Conservation (phyloP, 2,797 vertebrate genomes). For the Margarornis squamiger region DNA sequence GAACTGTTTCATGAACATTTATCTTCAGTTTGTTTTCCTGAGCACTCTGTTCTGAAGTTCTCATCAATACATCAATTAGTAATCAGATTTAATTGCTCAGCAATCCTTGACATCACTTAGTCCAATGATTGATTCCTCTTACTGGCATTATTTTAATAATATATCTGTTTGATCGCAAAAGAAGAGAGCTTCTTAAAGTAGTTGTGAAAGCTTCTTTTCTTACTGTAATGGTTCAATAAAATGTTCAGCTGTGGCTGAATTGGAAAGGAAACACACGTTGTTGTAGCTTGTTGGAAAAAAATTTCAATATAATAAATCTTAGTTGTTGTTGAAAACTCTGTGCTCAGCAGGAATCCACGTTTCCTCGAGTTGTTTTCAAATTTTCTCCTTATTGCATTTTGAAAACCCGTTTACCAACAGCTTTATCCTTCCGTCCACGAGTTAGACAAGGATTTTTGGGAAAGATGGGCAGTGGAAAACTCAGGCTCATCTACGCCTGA, state of each 20-base stretch:
- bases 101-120: neutral
- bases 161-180: neutral
- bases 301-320: neutral
- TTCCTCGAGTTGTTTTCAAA: constrained; percentile 19
- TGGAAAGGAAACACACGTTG: neutral
- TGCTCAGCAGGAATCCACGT: neutral
- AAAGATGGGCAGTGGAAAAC: neutral
- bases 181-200: neutral
- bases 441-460: neutral
- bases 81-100: neutral
- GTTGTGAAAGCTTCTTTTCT: neutral
- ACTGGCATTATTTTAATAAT: neutral
- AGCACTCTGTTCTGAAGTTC: neutral
- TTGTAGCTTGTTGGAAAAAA: neutral
- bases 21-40: neutral
- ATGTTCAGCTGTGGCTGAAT: neutral
- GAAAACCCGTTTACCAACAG: neutral
- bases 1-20: neutral
- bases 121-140: neutral
- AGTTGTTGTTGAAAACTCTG: constrained; percentile 15
- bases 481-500: neutral
- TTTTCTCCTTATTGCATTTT: neutral
- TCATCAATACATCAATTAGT: neutral
- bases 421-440: neutral
- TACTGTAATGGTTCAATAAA: neutral